Percentiles rank a stretch among this genome's conserved stretches.
Conservation (phyloP, 2,797 vertebrate genomes). For the Leontopithecus rosalia region DNA sequence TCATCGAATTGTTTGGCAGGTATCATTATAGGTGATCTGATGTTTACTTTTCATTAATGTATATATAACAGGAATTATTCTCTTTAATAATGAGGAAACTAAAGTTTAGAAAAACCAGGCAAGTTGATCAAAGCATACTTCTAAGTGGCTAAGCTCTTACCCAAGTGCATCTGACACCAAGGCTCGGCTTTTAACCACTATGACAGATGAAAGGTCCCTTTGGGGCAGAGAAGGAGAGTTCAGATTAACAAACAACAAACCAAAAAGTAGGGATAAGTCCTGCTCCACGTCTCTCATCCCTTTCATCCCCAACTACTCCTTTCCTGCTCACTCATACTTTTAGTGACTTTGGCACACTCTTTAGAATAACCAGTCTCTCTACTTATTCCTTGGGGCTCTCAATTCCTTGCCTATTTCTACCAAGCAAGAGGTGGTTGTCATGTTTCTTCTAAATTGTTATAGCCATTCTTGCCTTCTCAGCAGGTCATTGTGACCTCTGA, state of each 20-base stretch:
- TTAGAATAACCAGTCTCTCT: background rate
- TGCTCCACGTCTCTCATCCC: background rate
- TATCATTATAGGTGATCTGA: background rate
- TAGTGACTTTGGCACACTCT: background rate
- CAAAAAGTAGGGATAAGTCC: background rate
- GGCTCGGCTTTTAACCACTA: background rate
- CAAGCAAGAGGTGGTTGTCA: background rate
- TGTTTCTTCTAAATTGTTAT: background rate
- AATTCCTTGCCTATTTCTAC: background rate
- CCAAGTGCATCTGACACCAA: background rate
- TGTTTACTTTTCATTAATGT: conserved; percentile 34
- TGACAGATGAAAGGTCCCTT: background rate
- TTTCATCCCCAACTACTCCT: background rate
- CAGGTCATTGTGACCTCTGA: conserved; percentile 4
- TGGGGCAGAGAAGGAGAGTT: background rate
- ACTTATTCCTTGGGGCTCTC: background rate
- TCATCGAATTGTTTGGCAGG: background rate
- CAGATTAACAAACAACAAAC: background rate
- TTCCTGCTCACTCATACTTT: background rate
- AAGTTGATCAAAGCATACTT: background rate
- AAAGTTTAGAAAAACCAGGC: background rate
- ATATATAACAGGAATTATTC: background rate
- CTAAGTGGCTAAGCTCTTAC: background rate
- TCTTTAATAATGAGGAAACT: background rate
- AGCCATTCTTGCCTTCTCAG: background rate